phyloP scores from a whole-genome alignment of 2,113 vertebrate genomes.

The Lagopus muta region DNA sequence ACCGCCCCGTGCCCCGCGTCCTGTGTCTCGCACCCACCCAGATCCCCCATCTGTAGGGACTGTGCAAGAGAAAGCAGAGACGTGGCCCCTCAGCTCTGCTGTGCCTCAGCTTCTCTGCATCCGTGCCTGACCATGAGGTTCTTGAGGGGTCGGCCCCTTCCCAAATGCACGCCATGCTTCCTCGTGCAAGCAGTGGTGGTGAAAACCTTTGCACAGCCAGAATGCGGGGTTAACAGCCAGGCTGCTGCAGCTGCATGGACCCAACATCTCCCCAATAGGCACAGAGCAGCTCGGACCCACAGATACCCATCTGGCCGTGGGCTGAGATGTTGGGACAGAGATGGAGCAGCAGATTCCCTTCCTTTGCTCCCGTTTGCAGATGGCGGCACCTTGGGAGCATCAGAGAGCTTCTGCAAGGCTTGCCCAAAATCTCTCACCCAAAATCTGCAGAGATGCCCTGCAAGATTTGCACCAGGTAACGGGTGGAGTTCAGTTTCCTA shows the following conservation, averaged over 20 bases:
- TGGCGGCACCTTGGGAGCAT: neutral
- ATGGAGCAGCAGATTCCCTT: neutral
- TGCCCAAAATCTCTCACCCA: neutral
- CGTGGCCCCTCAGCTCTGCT: neutral
- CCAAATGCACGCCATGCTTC: neutral
- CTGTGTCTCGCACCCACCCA: fast-evolving
- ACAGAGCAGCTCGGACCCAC: neutral
- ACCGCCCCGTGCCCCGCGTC: fast-evolving
- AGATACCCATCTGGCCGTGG: neutral
- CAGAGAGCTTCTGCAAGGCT: neutral
- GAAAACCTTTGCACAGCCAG: neutral
- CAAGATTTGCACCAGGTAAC: neutral
- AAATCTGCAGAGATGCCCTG: neutral
- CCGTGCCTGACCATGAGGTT: fast-evolving
- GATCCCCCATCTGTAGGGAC: fast-evolving
- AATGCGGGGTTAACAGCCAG: neutral
- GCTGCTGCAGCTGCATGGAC: neutral
- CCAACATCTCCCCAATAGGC: neutral
- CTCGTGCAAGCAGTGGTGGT: neutral
- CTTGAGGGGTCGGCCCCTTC: neutral
- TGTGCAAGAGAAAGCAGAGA: neutral
- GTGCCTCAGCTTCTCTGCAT: neutral
- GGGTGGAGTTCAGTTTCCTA: neutral
- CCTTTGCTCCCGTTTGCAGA: fast-evolving
- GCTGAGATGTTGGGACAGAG: no score